These are phyloP conservation scores for Aplysia californica DNA, from an alignment of 1,140 invertebrate genomes.

Conservation along the genomic window DNA sequence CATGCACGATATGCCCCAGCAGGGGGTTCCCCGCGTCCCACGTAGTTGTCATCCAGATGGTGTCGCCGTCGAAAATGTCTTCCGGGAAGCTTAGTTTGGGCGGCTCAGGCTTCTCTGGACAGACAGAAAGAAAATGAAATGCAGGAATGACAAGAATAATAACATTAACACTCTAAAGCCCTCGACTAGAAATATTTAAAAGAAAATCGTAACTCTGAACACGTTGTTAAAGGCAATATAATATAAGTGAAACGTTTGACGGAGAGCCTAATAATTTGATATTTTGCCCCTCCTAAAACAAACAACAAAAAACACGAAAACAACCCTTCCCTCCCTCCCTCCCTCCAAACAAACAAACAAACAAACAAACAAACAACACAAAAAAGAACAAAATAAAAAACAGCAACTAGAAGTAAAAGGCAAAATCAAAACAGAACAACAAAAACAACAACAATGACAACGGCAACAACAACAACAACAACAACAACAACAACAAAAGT, in stretches of 20 bases:
- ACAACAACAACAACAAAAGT: too few species aligned
- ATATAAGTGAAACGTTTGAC: not conserved
- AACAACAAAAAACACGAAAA: too few species aligned
- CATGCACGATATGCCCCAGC: slow-evolving; percentile 31
- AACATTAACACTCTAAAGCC: too few species aligned
- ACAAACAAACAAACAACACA: too few species aligned
- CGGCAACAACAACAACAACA: too few species aligned
- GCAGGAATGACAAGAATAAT: too few species aligned
- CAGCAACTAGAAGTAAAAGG: not conserved
- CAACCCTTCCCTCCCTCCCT: too few species aligned
- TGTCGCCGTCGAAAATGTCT: slow-evolving; percentile 27
- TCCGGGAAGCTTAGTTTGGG: slow-evolving; percentile 15
- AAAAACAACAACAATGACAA: not conserved
- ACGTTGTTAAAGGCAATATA: not conserved
- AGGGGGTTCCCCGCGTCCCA: slow-evolving; percentile 34
- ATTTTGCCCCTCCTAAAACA: not conserved
- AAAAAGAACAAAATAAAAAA: not conserved
- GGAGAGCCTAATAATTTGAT: not conserved
- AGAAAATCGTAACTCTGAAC: not conserved
- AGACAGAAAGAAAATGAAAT: too few species aligned
- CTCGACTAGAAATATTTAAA: not conserved
- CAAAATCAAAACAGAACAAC: not conserved
- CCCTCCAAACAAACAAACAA: too few species aligned
- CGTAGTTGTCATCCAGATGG: slow-evolving; percentile 24
- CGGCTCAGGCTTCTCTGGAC: slow-evolving; percentile 29